These are phyloP conservation scores for Stenolophus ochropezus DNA, from an alignment of 2,888 invertebrate genomes.

Conservation along the genomic window DNA sequence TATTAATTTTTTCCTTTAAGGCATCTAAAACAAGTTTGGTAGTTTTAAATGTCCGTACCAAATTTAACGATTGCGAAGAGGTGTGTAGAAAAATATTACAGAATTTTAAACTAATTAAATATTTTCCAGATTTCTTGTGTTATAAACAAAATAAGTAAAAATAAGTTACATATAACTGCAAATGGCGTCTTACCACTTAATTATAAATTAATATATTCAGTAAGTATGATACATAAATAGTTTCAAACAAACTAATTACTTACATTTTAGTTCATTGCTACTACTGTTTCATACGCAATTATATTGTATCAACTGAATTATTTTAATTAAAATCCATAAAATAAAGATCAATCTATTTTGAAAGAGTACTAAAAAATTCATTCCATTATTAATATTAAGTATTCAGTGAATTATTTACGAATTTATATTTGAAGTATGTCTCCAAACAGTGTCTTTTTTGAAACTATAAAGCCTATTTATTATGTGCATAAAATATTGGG, in stretches of 20 bases:
- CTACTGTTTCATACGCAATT: neutral
- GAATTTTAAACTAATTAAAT: neutral
- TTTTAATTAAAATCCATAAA: neutral
- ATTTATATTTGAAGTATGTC: neutral
- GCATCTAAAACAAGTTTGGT: neutral
- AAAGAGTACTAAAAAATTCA: neutral
- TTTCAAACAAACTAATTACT: neutral
- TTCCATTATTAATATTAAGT: neutral
- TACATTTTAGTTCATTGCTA: neutral
- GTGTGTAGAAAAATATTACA: neutral
- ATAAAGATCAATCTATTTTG: neutral
- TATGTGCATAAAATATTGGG: neutral
- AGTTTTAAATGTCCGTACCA: neutral
- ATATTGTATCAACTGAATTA: conserved; percentile 2
- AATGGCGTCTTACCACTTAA: conserved; percentile 1
- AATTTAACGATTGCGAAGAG: neutral
- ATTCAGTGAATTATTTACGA: neutral
- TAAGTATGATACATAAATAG: neutral
- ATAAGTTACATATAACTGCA: neutral
- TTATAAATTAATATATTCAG: neutral
- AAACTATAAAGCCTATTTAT: neutral
- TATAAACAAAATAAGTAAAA: neutral
- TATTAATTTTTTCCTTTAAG: neutral
- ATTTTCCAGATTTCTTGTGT: neutral
- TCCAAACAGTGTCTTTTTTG: neutral